phyloP scores from a whole-genome alignment of 2,797 vertebrate genomes.

The Meriones psammophilus region DNA sequence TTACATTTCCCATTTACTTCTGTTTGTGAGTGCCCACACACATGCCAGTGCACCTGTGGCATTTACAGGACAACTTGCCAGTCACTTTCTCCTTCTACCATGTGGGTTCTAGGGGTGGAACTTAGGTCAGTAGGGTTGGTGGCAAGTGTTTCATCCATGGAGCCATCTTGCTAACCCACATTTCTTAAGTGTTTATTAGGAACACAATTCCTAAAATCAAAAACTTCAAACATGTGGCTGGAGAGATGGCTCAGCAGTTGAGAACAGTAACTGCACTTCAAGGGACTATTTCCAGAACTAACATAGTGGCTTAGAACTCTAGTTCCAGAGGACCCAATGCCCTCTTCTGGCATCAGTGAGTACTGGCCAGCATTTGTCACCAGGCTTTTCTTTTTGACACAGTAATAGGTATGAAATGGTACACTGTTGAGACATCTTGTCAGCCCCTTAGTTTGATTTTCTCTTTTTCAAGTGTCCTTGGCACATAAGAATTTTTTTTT shows the following conservation, averaged over 20 bases:
- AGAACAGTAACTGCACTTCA: not conserved
- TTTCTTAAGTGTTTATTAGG: not conserved
- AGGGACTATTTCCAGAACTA: not conserved
- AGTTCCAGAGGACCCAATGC: not conserved
- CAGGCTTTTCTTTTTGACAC: conserved; percentile 7
- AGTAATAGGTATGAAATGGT: not conserved
- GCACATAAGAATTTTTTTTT: not conserved
- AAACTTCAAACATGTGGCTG: conserved; percentile 1
- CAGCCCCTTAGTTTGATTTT: not conserved
- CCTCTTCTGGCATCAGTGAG: not conserved
- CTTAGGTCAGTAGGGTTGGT: not conserved
- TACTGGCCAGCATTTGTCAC: not conserved
- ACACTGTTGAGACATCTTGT: not conserved
- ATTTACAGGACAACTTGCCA: not conserved
- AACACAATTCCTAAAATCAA: not conserved
- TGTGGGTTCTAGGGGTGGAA: not conserved
- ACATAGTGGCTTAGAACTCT: not conserved
- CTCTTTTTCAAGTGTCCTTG: not conserved
- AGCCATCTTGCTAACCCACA: not conserved
- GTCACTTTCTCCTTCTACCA: not conserved
- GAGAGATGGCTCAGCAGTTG: not conserved
- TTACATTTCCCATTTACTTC: not conserved
- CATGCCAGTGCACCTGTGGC: not conserved
- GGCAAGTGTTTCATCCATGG: not conserved
- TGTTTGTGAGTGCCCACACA: not conserved